A percentile compares a stretch with the other conserved stretches of the same genome.
These are phyloP conservation scores for Lochmaea capreae DNA, from an alignment of 2,888 invertebrate species.

Conservation along the genomic window DNA sequence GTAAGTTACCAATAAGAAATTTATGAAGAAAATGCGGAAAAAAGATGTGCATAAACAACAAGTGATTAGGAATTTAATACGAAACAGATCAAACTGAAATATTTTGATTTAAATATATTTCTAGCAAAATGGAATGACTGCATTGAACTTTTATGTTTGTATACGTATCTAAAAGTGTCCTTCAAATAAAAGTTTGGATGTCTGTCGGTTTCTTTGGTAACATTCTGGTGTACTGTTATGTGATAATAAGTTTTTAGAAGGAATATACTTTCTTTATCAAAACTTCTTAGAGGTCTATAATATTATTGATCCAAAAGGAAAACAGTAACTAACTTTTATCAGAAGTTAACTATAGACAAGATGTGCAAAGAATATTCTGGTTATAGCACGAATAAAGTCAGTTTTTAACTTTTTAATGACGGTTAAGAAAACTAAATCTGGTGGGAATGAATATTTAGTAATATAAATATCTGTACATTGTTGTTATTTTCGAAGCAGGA, in stretches of 20 bases:
- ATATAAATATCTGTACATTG: neutral
- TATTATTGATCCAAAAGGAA: neutral
- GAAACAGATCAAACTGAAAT: neutral
- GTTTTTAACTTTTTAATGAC: no score
- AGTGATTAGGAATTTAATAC: neutral
- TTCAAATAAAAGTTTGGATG: no score
- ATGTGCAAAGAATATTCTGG: neutral
- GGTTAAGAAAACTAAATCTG: no score
- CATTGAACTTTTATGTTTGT: no score
- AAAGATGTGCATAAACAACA: neutral
- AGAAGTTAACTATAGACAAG: neutral
- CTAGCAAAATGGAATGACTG: no score
- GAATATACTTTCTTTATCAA: neutral
- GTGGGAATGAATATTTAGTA: no score
- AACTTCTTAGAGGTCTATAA: neutral
- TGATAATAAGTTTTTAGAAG: no score
- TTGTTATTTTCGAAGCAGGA: neutral
- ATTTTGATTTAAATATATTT: no score
- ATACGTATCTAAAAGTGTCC: no score
- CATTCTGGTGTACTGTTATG: no score
- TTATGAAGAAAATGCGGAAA: neutral
- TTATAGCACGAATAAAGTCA: neutral
- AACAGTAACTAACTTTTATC: neutral
- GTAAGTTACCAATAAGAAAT: no score
- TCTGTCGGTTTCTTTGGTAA: no score